Base-by-base conservation (phyloP, 1,140 invertebrate species). In the Phymastichus coffea region DNA sequence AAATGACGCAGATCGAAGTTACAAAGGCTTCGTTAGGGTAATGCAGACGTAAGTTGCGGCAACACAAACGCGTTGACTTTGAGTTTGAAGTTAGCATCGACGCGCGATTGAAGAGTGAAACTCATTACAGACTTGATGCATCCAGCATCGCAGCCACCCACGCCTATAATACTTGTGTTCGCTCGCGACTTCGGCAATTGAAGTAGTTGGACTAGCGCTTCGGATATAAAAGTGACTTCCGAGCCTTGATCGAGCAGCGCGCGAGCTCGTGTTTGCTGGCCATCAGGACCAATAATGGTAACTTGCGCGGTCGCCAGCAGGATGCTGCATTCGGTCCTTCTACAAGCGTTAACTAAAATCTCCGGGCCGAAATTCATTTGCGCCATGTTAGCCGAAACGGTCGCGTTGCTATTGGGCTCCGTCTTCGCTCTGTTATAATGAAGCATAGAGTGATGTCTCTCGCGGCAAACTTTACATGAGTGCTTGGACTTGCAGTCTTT, bases 31-130 rank as follows among this genome's bases (percentile, higher is more conserved):
- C n/a, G n/a, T n/a, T n/a, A n/a, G n/a, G n/a, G n/a, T n/a, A n/a
- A n/a, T n/a, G n/a, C 20, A 1, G 30, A 12, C n/a, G 60, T 57
- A 1, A 63, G 10, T 1, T n/a, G 7, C 2, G 40, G 23, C 1
- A 65, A 38, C 6, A 65, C 35, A 17, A 60, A 33, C 28, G 28
- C 28, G 6, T 33, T 6, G 12, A 33, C 28, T 12, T 6, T 33
- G 6, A 6, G 12, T 12, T 33, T 12, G 6, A 7, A 7, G 6
- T 12, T 12, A 33, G 6, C 12, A 33, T 33, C 28, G 28, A 33
- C 6, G 28, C 12, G 28, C 28, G 28, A 12, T 33, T 12, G 28
- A 33, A 33, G 6, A 7, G 28, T 7, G 12, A 33, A 7, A 6
- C 6, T 7, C 12, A 12, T 12, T 33, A 7, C 6, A 33, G 6